Evolutionary conservation across 2,113 vertebrate genomes (phyloP), one percentile per base, ranked within the genome.

Genomic region (Camelus dromedarius): DNA sequence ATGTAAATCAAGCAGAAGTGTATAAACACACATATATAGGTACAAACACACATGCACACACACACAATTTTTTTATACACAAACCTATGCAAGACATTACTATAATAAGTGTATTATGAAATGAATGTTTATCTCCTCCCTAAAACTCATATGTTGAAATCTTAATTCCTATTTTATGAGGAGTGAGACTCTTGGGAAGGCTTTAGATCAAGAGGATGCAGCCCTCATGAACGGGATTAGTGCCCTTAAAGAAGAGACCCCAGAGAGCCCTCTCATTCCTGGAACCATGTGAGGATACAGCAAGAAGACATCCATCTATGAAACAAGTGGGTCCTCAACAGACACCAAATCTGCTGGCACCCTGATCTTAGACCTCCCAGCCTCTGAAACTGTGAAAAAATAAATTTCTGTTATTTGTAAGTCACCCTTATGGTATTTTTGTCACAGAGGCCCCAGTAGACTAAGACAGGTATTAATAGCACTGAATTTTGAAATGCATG

Each of bases 331-430:
- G 54, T 38, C 32, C 42, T 94, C n/a, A 79, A 3, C 32, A 72
- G 48, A 88, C 26, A 52, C 6, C 13, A 42, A 73, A 83, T 82
- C 50, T 89, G 28, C 50, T n/a, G 24, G 50, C 35, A 58, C 38
- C 32, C n/a, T 88, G 26, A 69, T 42, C 22, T 58, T 88, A 60
- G 67, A 89, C 19, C 69, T 83, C 8, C 14, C 42, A 89, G 26
- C 32, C 38, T 52, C 60, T n/a, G 75, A 6, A 93, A 60, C n/a
- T n/a, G 26, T 70, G 54, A 76, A 56, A 56, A 76, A 76, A 80
- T 54, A 79, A 76, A 76, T 67, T 87, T 95, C 35, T 82, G 11
- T 69, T 87, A 52, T 76, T 76, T 69, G 3, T 52, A 73, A 48
- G 38, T 83, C 19, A 83, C 32, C 76, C 16, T 28, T 67, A 82